phyloP scores from a whole-genome alignment of 2,797 vertebrate genomes.

The Pelochelys cantorii region DNA sequence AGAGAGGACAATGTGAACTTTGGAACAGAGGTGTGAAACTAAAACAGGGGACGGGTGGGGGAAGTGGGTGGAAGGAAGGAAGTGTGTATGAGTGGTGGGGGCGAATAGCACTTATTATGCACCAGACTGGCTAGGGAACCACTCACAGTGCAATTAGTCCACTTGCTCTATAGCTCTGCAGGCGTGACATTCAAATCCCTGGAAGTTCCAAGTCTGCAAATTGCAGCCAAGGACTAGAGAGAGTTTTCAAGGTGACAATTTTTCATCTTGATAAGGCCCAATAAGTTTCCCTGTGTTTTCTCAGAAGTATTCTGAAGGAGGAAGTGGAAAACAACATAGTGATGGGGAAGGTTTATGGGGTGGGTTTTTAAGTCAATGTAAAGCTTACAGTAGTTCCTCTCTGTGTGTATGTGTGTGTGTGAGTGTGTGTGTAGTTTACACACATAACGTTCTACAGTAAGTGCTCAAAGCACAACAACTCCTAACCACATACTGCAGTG shows the following conservation, averaged over 20 bases:
- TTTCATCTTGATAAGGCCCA: not conserved
- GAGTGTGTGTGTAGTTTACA: rapidly evolving
- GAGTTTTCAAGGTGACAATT: rapidly evolving
- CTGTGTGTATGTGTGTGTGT: too few relatives aligned
- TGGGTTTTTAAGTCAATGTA: not conserved
- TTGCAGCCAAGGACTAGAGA: rapidly evolving
- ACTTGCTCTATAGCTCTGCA: rapidly evolving
- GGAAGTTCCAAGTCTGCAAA: rapidly evolving
- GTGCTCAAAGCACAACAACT: not conserved
- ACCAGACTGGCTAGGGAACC: not conserved
- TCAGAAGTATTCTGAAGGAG: not conserved
- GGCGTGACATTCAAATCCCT: rapidly evolving
- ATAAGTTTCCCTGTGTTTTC: not conserved
- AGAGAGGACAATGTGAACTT: conserved; percentile 67
- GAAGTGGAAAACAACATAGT: not conserved
- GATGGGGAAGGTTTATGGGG: not conserved
- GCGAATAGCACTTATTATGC: not conserved
- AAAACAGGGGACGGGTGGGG: conserved; percentile 1
- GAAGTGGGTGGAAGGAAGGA: conserved; percentile 42
- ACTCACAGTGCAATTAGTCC: not conserved
- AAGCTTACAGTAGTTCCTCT: not conserved
- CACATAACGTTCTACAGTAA: not conserved
- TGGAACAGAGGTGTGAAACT: conserved; percentile 52
- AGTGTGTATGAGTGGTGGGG: not conserved
- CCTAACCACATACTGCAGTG: not conserved